phyloP scores from a whole-genome alignment of 1,140 invertebrate species.

The Drosophila ambigua region DNA sequence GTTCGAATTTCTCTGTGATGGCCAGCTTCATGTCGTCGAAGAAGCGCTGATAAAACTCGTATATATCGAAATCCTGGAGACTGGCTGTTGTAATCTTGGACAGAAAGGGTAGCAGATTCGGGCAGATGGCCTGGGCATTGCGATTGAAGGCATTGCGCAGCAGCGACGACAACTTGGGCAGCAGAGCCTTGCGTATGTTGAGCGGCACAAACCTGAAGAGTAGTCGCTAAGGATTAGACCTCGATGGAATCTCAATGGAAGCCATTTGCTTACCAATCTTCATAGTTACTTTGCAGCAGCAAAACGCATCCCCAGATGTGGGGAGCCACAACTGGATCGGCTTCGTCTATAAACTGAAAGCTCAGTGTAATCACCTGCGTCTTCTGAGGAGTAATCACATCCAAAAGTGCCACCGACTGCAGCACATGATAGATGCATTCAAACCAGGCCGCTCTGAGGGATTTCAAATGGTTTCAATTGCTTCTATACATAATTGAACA shows the following conservation, averaged over 20 bases:
- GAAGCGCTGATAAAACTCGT: slow-evolving; percentile 88
- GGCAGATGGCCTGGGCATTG: slow-evolving; percentile 88
- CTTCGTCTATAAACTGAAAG: slow-evolving; percentile 89
- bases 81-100: slow-evolving; percentile 86
- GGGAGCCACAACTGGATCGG: slow-evolving; percentile 87
- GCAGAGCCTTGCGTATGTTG: slow-evolving; percentile 88
- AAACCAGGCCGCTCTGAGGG: slow-evolving; percentile 86
- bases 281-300: slow-evolving; percentile 65
- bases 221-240: neutral
- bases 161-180: slow-evolving; percentile 89
- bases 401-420: slow-evolving; percentile 84
- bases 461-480: neutral
- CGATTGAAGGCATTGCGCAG: slow-evolving; percentile 89
- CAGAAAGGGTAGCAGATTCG: slow-evolving; percentile 90
- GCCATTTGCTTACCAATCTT: slow-evolving; percentile 60
- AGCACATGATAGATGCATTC: slow-evolving; percentile 87
- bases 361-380: slow-evolving; percentile 86
- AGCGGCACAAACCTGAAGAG: slow-evolving; percentile 87
- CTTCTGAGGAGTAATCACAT: slow-evolving; percentile 84
- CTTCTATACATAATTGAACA: neutral
- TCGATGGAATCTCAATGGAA: neutral
- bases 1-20: slow-evolving; percentile 44
- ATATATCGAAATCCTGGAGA: slow-evolving; percentile 83
- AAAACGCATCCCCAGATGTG: slow-evolving; percentile 87
- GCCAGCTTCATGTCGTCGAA: slow-evolving; percentile 86